Conservation (phyloP, 1,140 invertebrate species). For the Archivesica marissinica region DNA sequence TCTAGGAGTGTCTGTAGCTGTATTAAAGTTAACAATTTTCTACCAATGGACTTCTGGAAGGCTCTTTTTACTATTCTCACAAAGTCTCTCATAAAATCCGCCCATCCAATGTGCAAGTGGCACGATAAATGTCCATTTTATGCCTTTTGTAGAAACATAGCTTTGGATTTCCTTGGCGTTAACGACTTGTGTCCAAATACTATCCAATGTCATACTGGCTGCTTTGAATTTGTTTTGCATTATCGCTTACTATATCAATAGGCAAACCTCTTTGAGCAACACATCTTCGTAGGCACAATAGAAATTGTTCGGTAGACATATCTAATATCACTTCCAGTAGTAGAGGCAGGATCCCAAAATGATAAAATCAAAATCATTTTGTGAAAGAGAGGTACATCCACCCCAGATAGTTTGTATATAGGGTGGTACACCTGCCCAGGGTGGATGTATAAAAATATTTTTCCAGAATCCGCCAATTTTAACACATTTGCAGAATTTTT, state of each 20-base stretch:
- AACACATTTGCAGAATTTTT: too few relatives aligned
- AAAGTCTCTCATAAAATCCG: not conserved
- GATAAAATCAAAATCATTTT: too few relatives aligned
- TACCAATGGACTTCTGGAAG: not conserved
- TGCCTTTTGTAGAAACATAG: not conserved
- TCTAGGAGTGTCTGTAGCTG: not conserved
- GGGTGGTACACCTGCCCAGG: too few relatives aligned
- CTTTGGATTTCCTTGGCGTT: not conserved
- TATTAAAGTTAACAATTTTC: not conserved
- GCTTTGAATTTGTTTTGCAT: constrained; percentile 20
- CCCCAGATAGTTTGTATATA: too few relatives aligned
- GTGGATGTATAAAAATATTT: too few relatives aligned
- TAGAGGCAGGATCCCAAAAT: too few relatives aligned
- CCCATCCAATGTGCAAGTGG: not conserved
- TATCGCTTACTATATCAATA: not conserved
- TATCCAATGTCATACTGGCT: not conserved
- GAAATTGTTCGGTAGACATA: too few relatives aligned
- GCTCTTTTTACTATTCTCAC: not conserved
- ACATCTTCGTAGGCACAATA: too few relatives aligned
- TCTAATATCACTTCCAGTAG: too few relatives aligned
- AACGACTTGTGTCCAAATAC: not conserved
- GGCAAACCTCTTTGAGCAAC: too few relatives aligned
- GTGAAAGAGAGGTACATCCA: too few relatives aligned
- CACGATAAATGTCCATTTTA: not conserved
- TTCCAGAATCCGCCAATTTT: too few relatives aligned